Percentiles rank a stretch among this genome's conserved stretches.
These are phyloP conservation scores for Hydrotaea diabolus DNA, from an alignment of 2,888 invertebrate genomes.

Conservation along the genomic window DNA sequence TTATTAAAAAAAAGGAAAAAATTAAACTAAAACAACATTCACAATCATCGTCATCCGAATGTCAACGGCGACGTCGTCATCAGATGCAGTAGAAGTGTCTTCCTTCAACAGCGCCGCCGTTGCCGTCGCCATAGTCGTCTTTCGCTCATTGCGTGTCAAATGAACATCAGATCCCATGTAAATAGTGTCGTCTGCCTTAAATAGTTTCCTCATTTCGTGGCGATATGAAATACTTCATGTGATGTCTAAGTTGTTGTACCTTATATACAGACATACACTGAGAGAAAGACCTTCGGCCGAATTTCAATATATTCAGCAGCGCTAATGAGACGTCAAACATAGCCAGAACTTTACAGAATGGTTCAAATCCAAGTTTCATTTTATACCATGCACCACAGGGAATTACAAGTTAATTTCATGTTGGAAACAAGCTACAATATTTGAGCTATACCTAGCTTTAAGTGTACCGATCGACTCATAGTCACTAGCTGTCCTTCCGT, in stretches of 20 bases:
- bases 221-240: constrained; percentile 38
- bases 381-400: too few relatives aligned
- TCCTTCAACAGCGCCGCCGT: not conserved
- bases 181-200: constrained; percentile 61
- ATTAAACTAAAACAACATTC: not conserved
- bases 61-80: not conserved
- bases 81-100: not conserved
- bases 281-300: too few relatives aligned
- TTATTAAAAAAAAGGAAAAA: too few relatives aligned
- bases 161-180: constrained; percentile 78
- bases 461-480: too few relatives aligned
- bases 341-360: too few relatives aligned
- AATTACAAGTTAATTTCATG: too few relatives aligned
- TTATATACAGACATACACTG: not conserved
- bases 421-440: too few relatives aligned
- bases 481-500: too few relatives aligned
- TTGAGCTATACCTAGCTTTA: too few relatives aligned
- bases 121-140: constrained; percentile 16
- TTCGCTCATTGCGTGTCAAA: constrained; percentile 76
- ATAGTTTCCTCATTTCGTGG: constrained; percentile 62
- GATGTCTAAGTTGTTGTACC: constrained; percentile 5
- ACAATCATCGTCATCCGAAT: constrained; percentile 20
- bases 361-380: too few relatives aligned
- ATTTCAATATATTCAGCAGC: too few relatives aligned
- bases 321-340: too few relatives aligned